phyloP scores from a whole-genome alignment of 2,113 vertebrate genomes.

The Zonotrichia leucophrys region DNA sequence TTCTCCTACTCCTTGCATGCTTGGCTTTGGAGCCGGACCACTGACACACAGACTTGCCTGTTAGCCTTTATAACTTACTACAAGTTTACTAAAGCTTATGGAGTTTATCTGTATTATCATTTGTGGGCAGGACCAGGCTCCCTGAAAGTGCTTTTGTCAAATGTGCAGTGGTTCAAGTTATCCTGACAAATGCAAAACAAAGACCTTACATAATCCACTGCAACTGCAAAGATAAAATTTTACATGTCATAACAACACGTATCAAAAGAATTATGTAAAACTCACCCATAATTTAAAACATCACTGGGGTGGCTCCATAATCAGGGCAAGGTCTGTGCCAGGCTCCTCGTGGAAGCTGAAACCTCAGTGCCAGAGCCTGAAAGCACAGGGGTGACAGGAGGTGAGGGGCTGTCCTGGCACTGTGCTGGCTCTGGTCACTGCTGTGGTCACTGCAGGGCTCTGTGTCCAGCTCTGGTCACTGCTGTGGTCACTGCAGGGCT shows the following conservation, averaged over 20 bases:
- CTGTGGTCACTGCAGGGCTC: background rate
- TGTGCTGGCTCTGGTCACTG: slow-evolving; percentile 2
- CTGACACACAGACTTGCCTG: background rate
- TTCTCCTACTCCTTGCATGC: background rate
- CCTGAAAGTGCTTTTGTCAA: background rate
- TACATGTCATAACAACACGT: slow-evolving; percentile 34
- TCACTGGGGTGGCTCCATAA: slow-evolving; percentile 27
- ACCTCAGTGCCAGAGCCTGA: background rate
- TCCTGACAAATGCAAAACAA: slow-evolving; percentile 34
- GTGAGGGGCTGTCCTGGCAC: background rate
- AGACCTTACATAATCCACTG: slow-evolving; percentile 28
- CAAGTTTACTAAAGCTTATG: background rate
- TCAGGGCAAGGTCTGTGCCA: slow-evolving; percentile 51
- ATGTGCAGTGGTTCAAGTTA: background rate
- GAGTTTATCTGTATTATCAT: background rate
- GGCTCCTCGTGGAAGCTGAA: background rate
- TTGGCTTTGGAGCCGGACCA: background rate
- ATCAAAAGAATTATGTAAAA: slow-evolving; percentile 40
- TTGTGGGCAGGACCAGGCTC: background rate
- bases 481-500: no score
- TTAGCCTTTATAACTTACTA: background rate
- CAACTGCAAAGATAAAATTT: slow-evolving; percentile 33
- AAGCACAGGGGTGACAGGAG: background rate
- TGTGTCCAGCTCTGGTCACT: no score
- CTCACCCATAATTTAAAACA: slow-evolving; percentile 64